Conservation (phyloP, 2,888 invertebrate genomes). For the Coecobrya sp. region DNA sequence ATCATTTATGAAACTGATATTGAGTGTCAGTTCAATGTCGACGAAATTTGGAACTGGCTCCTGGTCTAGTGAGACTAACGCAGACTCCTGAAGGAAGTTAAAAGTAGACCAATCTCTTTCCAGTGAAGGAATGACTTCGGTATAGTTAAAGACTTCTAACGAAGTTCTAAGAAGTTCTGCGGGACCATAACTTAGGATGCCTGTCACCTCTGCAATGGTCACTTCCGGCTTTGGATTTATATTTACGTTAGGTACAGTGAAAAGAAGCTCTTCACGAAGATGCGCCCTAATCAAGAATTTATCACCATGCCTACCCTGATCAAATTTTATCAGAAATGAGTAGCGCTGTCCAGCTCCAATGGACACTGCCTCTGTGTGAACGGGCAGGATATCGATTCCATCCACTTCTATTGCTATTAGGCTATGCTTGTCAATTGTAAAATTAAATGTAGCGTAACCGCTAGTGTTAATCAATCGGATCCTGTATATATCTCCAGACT, state of each 20-base stretch:
- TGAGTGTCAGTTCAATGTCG: slow-evolving; percentile 67
- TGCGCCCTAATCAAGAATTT: slow-evolving; percentile 71
- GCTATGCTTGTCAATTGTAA: slow-evolving; percentile 81
- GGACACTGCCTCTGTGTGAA: neutral
- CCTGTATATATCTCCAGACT: slow-evolving; percentile 63
- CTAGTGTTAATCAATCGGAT: slow-evolving; percentile 81
- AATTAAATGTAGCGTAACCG: slow-evolving; percentile 73
- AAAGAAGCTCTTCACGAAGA: slow-evolving; percentile 58
- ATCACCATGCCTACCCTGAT: neutral
- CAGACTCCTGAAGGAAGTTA: slow-evolving; percentile 27
- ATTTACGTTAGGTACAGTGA: slow-evolving; percentile 58
- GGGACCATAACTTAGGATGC: slow-evolving; percentile 65
- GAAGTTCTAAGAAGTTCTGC: neutral
- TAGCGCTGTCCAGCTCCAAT: slow-evolving; percentile 80
- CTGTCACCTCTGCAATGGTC: slow-evolving; percentile 72
- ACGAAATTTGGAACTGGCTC: slow-evolving; percentile 54
- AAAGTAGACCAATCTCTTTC: slow-evolving; percentile 9
- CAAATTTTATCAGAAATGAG: slow-evolving; percentile 78
- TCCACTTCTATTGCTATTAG: slow-evolving; percentile 80
- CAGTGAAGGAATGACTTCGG: neutral
- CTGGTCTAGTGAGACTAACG: slow-evolving; percentile 61
- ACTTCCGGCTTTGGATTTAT: slow-evolving; percentile 77
- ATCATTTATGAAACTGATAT: slow-evolving; percentile 61
- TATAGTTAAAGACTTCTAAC: slow-evolving; percentile 30
- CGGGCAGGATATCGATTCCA: slow-evolving; percentile 66